Evolutionary conservation across 1,140 invertebrate species (phyloP).

Genomic region (Drosophila prosaltans): DNA sequence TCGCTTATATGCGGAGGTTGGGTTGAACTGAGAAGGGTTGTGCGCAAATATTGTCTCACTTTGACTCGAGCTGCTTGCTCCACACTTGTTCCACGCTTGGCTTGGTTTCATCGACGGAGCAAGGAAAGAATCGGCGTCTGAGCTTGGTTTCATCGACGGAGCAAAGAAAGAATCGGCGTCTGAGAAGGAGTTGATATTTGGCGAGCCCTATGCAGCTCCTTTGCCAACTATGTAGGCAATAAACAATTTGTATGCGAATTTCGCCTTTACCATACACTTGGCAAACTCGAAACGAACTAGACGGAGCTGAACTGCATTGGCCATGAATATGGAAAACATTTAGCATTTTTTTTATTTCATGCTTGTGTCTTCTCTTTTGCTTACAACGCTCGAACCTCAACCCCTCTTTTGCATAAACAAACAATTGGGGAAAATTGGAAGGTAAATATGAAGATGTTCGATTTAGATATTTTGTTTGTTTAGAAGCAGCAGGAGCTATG

Average conservation of each 20-base stretch:
- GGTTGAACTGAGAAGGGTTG: constrained; percentile 14
- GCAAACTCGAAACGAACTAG: constrained; percentile 16
- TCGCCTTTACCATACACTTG: constrained; percentile 54
- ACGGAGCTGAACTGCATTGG: constrained; percentile 29
- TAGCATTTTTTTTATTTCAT: constrained; percentile 1
- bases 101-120: constrained; percentile 20
- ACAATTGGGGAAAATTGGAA: constrained; percentile 63
- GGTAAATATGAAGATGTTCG: constrained; percentile 76
- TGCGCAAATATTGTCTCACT: constrained; percentile 80
- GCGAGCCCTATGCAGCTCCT: constrained; percentile 61
- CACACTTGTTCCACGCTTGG: constrained; percentile 52
- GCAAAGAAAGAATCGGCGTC: constrained; percentile 47
- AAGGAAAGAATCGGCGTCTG: constrained; percentile 46
- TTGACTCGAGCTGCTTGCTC: constrained; percentile 49
- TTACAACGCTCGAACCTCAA: neutral
- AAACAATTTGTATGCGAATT: constrained; percentile 81
- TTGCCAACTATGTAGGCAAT: constrained; percentile 54
- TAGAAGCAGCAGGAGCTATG: constrained; percentile 22
- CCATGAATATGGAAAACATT: constrained; percentile 75
- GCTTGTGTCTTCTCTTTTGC: neutral
- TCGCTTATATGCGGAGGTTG: constrained; percentile 60
- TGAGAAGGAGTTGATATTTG: constrained; percentile 22
- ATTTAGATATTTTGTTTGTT: constrained; percentile 59
- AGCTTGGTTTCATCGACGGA: constrained; percentile 17
- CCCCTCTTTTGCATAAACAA: constrained; percentile 53